A percentile compares a stretch with the other conserved stretches of the same genome.
phyloP scores from a whole-genome alignment of 2,888 invertebrate species.

The Pecten maximus region DNA sequence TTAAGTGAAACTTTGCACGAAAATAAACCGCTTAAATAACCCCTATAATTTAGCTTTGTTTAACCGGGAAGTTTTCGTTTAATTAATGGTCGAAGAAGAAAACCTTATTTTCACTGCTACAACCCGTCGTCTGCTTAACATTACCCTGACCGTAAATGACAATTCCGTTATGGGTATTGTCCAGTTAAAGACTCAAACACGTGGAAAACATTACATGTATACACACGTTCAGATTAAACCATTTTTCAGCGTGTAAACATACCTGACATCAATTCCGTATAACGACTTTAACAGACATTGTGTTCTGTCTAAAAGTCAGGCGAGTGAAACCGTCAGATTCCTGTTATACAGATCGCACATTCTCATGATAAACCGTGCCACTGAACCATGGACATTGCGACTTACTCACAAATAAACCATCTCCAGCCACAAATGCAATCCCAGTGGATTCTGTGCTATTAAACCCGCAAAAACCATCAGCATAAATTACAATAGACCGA shows the following conservation, averaged over 20 bases:
- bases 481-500: constrained; percentile 32
- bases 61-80: too few relatives aligned
- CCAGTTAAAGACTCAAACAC: neutral
- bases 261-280: constrained; percentile 20
- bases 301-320: constrained; percentile 23
- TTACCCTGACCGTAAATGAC: neutral
- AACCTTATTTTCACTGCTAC: neutral
- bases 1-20: too few relatives aligned
- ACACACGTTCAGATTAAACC: constrained; percentile 10
- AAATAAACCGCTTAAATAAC: too few relatives aligned
- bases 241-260: constrained; percentile 18
- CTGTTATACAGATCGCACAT: neutral
- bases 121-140: neutral
- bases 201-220: constrained; percentile 35
- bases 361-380: neutral
- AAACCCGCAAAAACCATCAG: constrained; percentile 32
- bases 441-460: neutral
- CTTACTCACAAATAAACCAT: constrained; percentile 19
- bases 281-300: neutral
- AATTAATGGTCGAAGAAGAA: too few relatives aligned
- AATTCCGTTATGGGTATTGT: neutral
- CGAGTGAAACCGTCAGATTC: constrained; percentile 12
- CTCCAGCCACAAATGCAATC: neutral
- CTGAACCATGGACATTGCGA: neutral
- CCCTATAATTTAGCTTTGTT: too few relatives aligned